A percentile compares a stretch with the other conserved stretches of the same genome.
These are phyloP conservation scores for Torymus auratus DNA, from an alignment of 2,888 invertebrate species.

Conservation along the genomic window DNA sequence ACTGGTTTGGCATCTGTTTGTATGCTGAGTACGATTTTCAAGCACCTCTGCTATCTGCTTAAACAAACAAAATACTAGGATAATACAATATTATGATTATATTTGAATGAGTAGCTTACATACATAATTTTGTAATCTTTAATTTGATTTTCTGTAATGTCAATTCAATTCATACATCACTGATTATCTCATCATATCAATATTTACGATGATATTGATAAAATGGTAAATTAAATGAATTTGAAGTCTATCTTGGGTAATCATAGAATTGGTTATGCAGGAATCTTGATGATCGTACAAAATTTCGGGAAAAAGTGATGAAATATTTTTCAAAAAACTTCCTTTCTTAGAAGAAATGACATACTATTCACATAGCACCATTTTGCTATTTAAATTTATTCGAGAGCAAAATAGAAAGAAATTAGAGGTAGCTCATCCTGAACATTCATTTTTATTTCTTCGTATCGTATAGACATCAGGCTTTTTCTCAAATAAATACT, in stretches of 20 bases:
- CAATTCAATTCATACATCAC: neutral
- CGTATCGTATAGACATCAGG: too few species aligned
- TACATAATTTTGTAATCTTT: too few species aligned
- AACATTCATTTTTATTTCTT: neutral
- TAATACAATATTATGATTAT: too few species aligned
- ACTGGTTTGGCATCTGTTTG: too few species aligned
- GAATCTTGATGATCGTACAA: neutral
- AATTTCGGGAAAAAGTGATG: conserved; percentile 28
- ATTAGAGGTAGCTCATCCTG: neutral
- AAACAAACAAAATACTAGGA: too few species aligned
- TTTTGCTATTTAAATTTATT: conserved; percentile 6
- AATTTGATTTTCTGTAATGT: too few species aligned
- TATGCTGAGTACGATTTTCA: too few species aligned
- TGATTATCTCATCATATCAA: conserved; percentile 5
- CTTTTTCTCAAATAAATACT: too few species aligned
- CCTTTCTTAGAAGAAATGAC: conserved; percentile 3
- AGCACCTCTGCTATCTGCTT: too few species aligned
- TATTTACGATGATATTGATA: neutral
- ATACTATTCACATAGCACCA: neutral
- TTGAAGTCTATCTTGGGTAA: conserved; percentile 23
- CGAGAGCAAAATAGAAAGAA: neutral
- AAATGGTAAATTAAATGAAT: conserved; percentile 15
- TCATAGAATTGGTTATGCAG: conserved; percentile 11
- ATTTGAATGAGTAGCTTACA: too few species aligned
- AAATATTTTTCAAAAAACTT: conserved; percentile 31